A percentile compares a stretch with the other conserved stretches of the same genome.
Conservation (phyloP, 1,140 invertebrate genomes). For the Harpegnathos saltator region DNA sequence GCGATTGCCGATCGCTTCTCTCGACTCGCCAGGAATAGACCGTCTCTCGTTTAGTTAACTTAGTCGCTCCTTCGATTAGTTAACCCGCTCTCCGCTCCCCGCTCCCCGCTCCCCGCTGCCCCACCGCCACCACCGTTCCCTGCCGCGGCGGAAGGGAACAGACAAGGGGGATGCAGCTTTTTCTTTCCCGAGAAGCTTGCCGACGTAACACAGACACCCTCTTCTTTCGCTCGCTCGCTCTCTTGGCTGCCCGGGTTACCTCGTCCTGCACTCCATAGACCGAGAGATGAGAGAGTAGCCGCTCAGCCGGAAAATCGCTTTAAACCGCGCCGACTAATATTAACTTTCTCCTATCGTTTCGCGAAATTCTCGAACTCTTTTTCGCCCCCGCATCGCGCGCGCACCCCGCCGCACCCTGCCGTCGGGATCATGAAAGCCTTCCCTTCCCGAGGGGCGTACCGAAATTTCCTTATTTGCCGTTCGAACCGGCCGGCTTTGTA, state of each 20-base stretch:
- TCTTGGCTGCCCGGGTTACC: slow-evolving; percentile 16
- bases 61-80: slow-evolving; percentile 55
- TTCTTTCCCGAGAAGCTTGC: slow-evolving; percentile 33
- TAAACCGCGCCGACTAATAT: slow-evolving; percentile 79
- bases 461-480: slow-evolving; percentile 61
- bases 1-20: slow-evolving; percentile 33
- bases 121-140: slow-evolving; percentile 46
- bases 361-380: slow-evolving; percentile 72
- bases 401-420: background rate
- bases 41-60: slow-evolving; percentile 53
- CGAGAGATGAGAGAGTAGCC: slow-evolving; percentile 75
- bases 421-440: slow-evolving; percentile 51
- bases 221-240: slow-evolving; percentile 15
- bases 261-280: slow-evolving; percentile 52
- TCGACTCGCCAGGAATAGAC: slow-evolving; percentile 13
- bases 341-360: slow-evolving; percentile 77
- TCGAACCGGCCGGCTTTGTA: slow-evolving; percentile 51
- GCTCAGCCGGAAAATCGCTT: slow-evolving; percentile 78
- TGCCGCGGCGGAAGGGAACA: slow-evolving; percentile 65
- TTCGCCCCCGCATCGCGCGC: slow-evolving; percentile 44
- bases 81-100: too few relatives aligned
- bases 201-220: slow-evolving; percentile 51
- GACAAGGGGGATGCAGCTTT: slow-evolving; percentile 54
- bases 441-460: slow-evolving; percentile 5
- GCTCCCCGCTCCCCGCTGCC: too few relatives aligned